Evolutionary conservation across 2,113 vertebrate genomes (phyloP).

Genomic region (Phrynosoma platyrhinos): DNA sequence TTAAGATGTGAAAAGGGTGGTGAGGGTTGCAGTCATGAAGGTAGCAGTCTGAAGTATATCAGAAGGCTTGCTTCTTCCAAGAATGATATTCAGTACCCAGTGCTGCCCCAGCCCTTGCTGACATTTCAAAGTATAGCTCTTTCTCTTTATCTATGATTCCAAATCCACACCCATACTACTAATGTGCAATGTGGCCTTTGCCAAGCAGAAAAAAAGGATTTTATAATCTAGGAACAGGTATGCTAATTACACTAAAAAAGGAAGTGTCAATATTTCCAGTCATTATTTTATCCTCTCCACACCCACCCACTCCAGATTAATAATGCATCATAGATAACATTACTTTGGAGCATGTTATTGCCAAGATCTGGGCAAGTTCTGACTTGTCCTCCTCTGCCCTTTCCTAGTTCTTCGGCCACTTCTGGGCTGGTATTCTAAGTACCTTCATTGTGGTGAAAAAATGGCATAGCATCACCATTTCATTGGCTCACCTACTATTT

Average conservation of each 20-base stretch:
- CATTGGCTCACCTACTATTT: neutral
- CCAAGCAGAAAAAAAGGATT: no score
- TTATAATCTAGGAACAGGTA: neutral
- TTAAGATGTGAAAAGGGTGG: no score
- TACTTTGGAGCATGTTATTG: fast-evolving
- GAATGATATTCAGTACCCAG: neutral
- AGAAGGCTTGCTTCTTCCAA: neutral
- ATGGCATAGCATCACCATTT: neutral
- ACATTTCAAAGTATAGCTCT: neutral
- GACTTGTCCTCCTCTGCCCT: neutral
- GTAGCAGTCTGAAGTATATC: no score
- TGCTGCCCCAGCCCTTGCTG: neutral
- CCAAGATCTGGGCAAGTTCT: neutral
- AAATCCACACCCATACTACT: neutral
- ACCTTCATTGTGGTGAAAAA: neutral
- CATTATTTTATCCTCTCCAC: no score
- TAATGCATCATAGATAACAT: neutral
- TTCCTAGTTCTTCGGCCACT: no score
- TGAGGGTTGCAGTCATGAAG: neutral
- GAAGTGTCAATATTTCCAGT: no score
- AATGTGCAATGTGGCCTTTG: neutral
- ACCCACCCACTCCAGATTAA: no score
- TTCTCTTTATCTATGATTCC: neutral
- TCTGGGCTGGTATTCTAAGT: neutral
- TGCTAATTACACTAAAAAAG: no score